Evolutionary conservation across 2,888 invertebrate genomes (phyloP).

Genomic region (Pimpla rufipes): DNA sequence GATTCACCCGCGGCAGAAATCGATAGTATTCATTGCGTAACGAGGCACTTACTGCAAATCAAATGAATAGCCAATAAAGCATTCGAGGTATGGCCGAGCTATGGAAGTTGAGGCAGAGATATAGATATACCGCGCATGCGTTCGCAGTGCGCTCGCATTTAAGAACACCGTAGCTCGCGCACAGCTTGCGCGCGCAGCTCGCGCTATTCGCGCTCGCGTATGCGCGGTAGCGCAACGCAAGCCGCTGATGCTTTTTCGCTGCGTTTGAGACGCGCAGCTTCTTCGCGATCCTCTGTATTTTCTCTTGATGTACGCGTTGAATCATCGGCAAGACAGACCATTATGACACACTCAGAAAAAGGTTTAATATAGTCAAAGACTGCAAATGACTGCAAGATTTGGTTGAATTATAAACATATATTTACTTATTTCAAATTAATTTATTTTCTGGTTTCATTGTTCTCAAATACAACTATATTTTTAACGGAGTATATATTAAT

Average conservation of each 20-base stretch:
- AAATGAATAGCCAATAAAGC: conserved; percentile 79
- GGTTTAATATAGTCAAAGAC: no score
- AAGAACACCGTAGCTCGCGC: no score
- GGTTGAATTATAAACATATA: no score
- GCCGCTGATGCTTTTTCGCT: conserved; percentile 50
- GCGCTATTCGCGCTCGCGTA: conserved; percentile 38
- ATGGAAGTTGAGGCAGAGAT: conserved; percentile 15
- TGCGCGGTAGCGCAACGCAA: conserved; percentile 41
- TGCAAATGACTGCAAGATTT: no score
- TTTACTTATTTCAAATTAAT: no score
- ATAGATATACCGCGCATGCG: conserved; percentile 32
- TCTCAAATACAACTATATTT: no score
- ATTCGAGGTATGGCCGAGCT: conserved; percentile 58
- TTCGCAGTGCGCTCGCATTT: conserved; percentile 52
- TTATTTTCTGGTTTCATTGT: no score
- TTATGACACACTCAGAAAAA: no score
- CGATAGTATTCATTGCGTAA: conserved; percentile 81
- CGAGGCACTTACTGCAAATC: conserved; percentile 80
- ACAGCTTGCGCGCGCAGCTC: conserved; percentile 70
- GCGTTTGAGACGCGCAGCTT: background rate
- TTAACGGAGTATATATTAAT: no score
- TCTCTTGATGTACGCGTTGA: background rate
- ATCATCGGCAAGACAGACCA: background rate
- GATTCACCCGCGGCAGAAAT: conserved; percentile 73
- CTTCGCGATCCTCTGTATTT: conserved; percentile 34